Evolutionary conservation across 2,888 invertebrate genomes (phyloP).

Genomic region (Volucella inflata): DNA sequence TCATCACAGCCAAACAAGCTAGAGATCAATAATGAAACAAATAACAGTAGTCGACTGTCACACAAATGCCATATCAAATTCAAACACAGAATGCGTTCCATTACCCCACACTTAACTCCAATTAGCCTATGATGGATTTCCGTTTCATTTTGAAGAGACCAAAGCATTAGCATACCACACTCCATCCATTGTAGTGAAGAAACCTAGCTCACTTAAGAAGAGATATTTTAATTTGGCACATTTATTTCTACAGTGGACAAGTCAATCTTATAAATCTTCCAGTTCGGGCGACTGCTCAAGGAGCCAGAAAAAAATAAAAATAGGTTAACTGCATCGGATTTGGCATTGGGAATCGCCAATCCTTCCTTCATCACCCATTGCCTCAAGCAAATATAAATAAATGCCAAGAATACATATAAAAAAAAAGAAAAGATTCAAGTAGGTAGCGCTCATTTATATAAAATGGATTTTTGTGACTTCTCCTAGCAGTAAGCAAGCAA

Average conservation of each 20-base stretch:
- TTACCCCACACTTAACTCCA: too few relatives aligned
- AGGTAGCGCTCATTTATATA: neutral
- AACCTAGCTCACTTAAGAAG: neutral
- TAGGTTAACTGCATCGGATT: conserved; percentile 58
- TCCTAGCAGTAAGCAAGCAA: conserved; percentile 6
- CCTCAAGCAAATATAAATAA: conserved; percentile 25
- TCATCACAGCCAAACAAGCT: neutral
- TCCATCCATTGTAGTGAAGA: neutral
- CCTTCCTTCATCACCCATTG: neutral
- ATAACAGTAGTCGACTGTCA: too few relatives aligned
- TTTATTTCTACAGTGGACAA: conserved; percentile 2
- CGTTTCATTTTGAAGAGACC: neutral
- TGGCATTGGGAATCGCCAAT: conserved; percentile 36
- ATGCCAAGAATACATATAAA: conserved; percentile 24
- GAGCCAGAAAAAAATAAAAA: neutral
- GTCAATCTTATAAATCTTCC: conserved; percentile 31
- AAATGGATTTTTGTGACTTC: conserved; percentile 2
- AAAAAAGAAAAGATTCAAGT: too few relatives aligned
- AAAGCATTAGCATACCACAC: neutral
- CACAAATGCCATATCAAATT: too few relatives aligned
- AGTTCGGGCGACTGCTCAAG: neutral
- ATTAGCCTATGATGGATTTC: neutral
- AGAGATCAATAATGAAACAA: neutral
- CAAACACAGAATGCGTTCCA: too few relatives aligned
- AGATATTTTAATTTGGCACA: neutral